phyloP scores from a whole-genome alignment of 1,140 invertebrate genomes.

The Zaprionus gabonicus region DNA sequence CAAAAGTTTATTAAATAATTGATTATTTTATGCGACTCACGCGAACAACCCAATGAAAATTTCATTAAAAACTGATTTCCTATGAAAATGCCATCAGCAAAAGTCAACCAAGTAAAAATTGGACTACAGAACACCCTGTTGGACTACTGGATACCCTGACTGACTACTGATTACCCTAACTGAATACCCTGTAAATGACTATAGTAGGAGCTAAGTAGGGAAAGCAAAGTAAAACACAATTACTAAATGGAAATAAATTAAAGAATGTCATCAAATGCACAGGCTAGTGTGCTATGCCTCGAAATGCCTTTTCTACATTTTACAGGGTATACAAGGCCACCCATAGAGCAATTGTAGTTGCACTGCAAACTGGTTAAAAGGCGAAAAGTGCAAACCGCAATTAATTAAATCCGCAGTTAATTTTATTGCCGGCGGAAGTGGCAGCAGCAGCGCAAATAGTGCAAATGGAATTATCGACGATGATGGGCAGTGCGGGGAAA shows the following conservation, averaged over 20 bases:
- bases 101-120: constrained; percentile 33
- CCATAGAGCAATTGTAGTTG: constrained; percentile 25
- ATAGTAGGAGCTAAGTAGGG: not conserved
- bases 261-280: not conserved
- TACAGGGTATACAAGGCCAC: constrained; percentile 21
- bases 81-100: constrained; percentile 58
- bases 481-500: constrained; percentile 2
- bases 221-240: too few relatives aligned
- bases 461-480: constrained; percentile 56
- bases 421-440: constrained; percentile 66
- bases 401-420: constrained; percentile 70
- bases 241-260: not conserved
- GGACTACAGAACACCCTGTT: constrained; percentile 1
- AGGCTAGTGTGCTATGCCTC: not conserved
- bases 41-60: constrained; percentile 31
- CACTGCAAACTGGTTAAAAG: constrained; percentile 35
- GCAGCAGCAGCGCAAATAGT: constrained; percentile 43
- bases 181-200: not conserved
- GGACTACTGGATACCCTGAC: too few relatives aligned
- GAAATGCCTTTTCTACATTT: not conserved
- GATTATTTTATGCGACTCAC: constrained; percentile 38
- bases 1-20: constrained; percentile 52
- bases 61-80: constrained; percentile 67
- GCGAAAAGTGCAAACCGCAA: constrained; percentile 61
- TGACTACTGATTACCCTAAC: not conserved